Evolutionary conservation across 2,888 invertebrate genomes (phyloP), one percentile per base, ranked within the genome.

Genomic region (Leuctra nigra): DNA sequence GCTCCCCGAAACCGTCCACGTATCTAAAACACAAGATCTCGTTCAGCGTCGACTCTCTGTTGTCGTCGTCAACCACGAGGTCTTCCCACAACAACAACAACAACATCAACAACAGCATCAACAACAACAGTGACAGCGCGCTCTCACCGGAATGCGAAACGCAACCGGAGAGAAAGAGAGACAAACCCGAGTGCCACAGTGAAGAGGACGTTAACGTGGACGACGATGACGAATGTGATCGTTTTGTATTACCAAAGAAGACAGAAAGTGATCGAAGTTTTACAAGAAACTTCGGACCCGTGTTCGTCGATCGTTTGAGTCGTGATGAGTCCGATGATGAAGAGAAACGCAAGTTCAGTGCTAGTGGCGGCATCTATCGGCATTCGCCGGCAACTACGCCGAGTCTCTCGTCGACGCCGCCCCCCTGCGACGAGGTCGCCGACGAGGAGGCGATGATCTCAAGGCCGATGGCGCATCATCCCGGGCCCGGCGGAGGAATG

Each of bases 21-120:
- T 72, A 69, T 66, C 73, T 78, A 66, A 82, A 80, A 68, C 77
- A 82, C 64, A 82, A 84, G 65, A 85, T 86, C 67, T 84, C 84
- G 60, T 86, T 86, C 70, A 86, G 85, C 72, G 85, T 86, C 48
- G 86, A 86, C 70, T 78, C 85, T 0, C 68, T 86, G 20, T 69
- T 86, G 33, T 73, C 63, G 68, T 73, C 65, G n/a, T 48, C 54
- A 33, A 61, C 63, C 60, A 35, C 50, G 1, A 33, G 33, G 2
- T 18, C 9, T 35, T 35, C 33, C 6, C 33, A 50, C 50, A 50
- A 35, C 33, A 3, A 14, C 9, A 41, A 14, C 36, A 36, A 36
- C 13, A 11, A 6, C 36, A 36, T n/a, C 36, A 41, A 41, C 41
- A 41, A 41, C 41, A n/a, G n/a, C n/a, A n/a, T n/a, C n/a, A n/a